Base-by-base conservation (phyloP, 2,113 vertebrate genomes). In the Ochotona princeps region DNA sequence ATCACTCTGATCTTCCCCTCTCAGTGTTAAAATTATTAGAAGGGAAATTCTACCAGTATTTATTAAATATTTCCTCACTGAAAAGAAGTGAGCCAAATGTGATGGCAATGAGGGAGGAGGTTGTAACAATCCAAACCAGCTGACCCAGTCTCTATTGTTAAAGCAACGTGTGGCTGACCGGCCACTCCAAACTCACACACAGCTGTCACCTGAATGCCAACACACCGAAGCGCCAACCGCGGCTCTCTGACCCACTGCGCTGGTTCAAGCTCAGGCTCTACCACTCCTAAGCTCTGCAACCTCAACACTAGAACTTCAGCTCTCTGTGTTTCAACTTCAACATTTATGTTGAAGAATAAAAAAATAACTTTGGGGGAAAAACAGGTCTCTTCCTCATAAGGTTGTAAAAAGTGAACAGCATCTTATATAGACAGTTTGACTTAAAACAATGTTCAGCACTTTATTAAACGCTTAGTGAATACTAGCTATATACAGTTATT, bases 201-300 rank as follows among this genome's bases (percentile, higher is more conserved):
- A 26, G 76, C 10, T 57, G 20, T 30, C 54, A 87, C 32, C 69
- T 95, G 91, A 84, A 93, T n/a, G 38, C 38, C 38, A 44, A 94
- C 38, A 12, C 49, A 81, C 5, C 67, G 18, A 83, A 67, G 47
- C n/a, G 83, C 57, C 72, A 72, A 79, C 69, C 84, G 88, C 89
- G 91, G 12, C 83, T 90, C 26, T 86, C 47, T 81, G 60, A 47
- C 35, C 67, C 83, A 74, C 13, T 35, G 26, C 49, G 30, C 17
- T 20, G 10, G n/a, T 85, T 89, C 60, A 78, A 76, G 86, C 74
- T 63, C 72, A 44, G n/a, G 72, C 35, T 35, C 61, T 75, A 72
- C 47, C 57, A 54, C n/a, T 90, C 90, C 60, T 25, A 14, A 88
- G 79, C 49, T 93, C 60, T 87, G 11, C 72, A 60, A 79, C 49